phyloP scores from a whole-genome alignment of 1,140 invertebrate genomes.

The Megathymus violae region DNA sequence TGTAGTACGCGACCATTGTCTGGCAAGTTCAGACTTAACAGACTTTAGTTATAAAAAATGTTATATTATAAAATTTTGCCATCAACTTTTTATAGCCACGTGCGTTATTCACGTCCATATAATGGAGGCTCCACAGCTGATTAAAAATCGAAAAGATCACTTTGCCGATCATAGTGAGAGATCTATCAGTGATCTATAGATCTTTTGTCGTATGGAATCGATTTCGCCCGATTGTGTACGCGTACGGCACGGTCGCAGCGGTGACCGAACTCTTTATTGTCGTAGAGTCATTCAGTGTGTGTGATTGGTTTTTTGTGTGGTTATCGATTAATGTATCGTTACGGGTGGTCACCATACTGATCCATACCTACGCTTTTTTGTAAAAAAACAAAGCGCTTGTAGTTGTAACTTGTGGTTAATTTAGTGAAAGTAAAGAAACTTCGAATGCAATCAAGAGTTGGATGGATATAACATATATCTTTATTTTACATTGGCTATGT shows the following conservation, averaged over 20 bases:
- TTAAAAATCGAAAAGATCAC: constrained; percentile 78
- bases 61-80: constrained; percentile 30
- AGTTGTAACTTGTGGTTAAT: too few species aligned
- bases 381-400: too few species aligned
- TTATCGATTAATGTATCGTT: constrained; percentile 12
- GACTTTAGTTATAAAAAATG: too few species aligned
- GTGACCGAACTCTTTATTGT: constrained; percentile 50
- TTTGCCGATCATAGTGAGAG: constrained; percentile 76
- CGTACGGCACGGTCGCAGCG: constrained; percentile 52
- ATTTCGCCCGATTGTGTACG: constrained; percentile 67
- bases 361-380: too few species aligned
- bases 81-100: constrained; percentile 44
- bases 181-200: constrained; percentile 77
- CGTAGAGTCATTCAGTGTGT: constrained; percentile 50
- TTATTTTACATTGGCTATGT: too few species aligned
- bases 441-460: too few species aligned
- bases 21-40: too few species aligned
- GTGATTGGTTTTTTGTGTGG: constrained; percentile 55
- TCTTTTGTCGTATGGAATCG: constrained; percentile 73
- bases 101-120: constrained; percentile 54
- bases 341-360: constrained; percentile 7
- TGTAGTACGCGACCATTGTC: too few species aligned
- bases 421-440: too few species aligned
- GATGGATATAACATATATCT: too few species aligned
- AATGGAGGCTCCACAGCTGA: constrained; percentile 60